These are phyloP conservation scores for Micromys minutus DNA, from an alignment of 2,113 vertebrate species.

Conservation along the genomic window DNA sequence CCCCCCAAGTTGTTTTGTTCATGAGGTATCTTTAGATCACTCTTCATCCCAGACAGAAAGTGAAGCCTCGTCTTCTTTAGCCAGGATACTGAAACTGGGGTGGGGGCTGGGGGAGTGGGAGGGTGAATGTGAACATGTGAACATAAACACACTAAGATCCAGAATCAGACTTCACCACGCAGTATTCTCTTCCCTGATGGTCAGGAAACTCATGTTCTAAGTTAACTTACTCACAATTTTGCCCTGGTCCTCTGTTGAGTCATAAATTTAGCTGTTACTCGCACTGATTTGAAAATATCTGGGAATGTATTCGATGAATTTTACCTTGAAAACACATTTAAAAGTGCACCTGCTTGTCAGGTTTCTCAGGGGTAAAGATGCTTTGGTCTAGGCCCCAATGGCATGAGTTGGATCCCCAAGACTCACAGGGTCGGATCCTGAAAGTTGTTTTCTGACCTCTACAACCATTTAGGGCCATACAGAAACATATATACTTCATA, in stretches of 20 bases:
- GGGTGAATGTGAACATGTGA: neutral
- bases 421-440: neutral
- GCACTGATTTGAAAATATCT: neutral
- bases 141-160: neutral
- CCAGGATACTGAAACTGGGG: neutral
- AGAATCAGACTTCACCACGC: neutral
- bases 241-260: neutral
- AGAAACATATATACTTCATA: neutral
- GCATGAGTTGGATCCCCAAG: neutral
- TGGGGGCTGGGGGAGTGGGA: neutral
- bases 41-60: neutral
- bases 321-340: neutral
- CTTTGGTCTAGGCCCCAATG: neutral
- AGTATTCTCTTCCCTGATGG: neutral
- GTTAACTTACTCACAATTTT: constrained; percentile 42
- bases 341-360: neutral
- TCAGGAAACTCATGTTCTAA: neutral
- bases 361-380: neutral
- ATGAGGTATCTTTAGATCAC: neutral
- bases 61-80: neutral
- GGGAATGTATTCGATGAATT: neutral
- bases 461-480: neutral
- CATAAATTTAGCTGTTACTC: constrained; percentile 16
- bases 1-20: neutral
- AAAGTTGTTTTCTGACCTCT: neutral